Evolutionary conservation across 2,797 vertebrate species (phyloP).

Genomic region (Cheirogaleus major): DNA sequence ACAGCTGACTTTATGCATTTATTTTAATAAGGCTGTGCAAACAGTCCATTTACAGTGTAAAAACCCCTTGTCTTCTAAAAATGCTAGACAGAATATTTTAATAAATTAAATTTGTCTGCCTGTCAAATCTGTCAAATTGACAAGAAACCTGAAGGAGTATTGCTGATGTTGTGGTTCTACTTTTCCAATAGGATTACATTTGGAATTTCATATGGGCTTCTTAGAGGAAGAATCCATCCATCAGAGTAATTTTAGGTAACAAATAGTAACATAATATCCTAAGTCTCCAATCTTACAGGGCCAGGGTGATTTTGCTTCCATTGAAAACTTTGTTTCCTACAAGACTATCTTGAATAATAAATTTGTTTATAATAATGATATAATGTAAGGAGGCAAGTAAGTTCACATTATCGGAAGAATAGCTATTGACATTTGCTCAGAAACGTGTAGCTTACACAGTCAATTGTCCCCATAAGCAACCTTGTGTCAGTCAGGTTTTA

Average conservation of each 20-base stretch:
- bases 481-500: not conserved
- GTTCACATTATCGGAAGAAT: not conserved
- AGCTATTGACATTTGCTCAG: not conserved
- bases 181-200: slow-evolving; percentile 58
- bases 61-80: slow-evolving; percentile 70
- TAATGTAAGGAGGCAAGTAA: not conserved
- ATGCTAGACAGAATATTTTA: slow-evolving; percentile 74
- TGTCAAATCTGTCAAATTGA: slow-evolving; percentile 75
- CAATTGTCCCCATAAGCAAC: not conserved
- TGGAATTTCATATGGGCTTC: slow-evolving; percentile 51
- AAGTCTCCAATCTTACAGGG: not conserved
- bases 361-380: slow-evolving; percentile 10
- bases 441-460: not conserved
- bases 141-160: slow-evolving; percentile 58
- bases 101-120: slow-evolving; percentile 78
- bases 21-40: slow-evolving; percentile 73
- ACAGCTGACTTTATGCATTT: slow-evolving; percentile 73
- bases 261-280: slow-evolving; percentile 33
- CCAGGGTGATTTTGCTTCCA: slow-evolving; percentile 33
- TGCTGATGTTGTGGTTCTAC: slow-evolving; percentile 46
- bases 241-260: slow-evolving; percentile 62
- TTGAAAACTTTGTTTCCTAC: slow-evolving; percentile 5
- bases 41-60: slow-evolving; percentile 59
- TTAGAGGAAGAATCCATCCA: slow-evolving; percentile 14
- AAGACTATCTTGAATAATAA: not conserved